These are phyloP conservation scores for Luehdorfia chinensis DNA, from an alignment of 1,140 invertebrate species.

Conservation along the genomic window DNA sequence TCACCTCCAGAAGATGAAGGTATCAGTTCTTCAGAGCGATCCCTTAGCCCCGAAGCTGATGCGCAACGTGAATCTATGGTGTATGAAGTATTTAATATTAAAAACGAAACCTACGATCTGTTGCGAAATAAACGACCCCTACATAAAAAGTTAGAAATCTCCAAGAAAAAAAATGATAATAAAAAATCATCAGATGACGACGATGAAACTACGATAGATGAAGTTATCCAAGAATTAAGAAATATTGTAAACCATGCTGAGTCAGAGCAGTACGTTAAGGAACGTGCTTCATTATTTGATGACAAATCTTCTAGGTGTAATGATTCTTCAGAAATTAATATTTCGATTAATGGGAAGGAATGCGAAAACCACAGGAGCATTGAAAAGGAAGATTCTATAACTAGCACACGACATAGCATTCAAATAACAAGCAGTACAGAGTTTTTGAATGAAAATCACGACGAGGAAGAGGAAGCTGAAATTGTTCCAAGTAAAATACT, in stretches of 20 bases:
- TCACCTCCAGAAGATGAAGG: conserved; percentile 91
- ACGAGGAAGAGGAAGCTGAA: conserved; percentile 73
- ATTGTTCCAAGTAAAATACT: conserved; percentile 81
- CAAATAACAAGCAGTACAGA: conserved; percentile 63
- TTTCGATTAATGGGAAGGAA: conserved; percentile 44
- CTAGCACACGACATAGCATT: conserved; percentile 72
- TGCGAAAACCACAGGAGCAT: conserved; percentile 50
- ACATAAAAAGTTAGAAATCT: conserved; percentile 59
- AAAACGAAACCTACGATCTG: conserved; percentile 78
- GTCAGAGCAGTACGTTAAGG: conserved; percentile 81
- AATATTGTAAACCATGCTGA: conserved; percentile 92
- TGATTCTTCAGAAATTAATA: conserved; percentile 61
- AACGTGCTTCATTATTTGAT: conserved; percentile 61
- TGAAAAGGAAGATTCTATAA: conserved; percentile 73
- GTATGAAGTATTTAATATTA: conserved; percentile 80
- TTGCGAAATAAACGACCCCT: conserved; percentile 62
- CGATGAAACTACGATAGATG: conserved; percentile 90
- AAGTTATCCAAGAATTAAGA: conserved; percentile 90
- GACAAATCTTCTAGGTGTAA: conserved; percentile 60
- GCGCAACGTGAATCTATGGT: conserved; percentile 79
- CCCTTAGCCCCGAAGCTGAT: conserved; percentile 82
- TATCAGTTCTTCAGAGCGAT: conserved; percentile 89
- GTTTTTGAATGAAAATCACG: conserved; percentile 21
- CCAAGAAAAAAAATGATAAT: conserved; percentile 59
- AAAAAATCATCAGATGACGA: conserved; percentile 80